phyloP scores from a whole-genome alignment of 1,140 invertebrate species.

The Popillia japonica region DNA sequence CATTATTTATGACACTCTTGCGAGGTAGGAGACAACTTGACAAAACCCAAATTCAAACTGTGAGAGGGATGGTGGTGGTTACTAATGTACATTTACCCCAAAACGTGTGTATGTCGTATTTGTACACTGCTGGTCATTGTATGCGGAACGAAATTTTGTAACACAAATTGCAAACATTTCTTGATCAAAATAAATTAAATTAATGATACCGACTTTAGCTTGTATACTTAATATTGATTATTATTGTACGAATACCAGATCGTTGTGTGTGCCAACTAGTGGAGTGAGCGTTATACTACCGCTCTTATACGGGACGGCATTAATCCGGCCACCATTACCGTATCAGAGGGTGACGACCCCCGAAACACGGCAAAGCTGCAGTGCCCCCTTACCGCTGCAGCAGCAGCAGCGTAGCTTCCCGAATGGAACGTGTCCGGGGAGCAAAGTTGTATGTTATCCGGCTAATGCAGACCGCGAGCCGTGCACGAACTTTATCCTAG shows the following conservation, averaged over 20 bases:
- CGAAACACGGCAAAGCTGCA: slow-evolving; percentile 1
- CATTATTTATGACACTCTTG: background rate
- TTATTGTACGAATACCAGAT: too few relatives aligned
- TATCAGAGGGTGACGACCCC: background rate
- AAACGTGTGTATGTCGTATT: background rate
- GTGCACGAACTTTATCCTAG: background rate
- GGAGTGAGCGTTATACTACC: background rate
- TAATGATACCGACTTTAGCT: too few relatives aligned
- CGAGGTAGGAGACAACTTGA: background rate
- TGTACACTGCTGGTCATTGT: too few relatives aligned
- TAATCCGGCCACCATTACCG: background rate
- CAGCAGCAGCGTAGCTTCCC: background rate
- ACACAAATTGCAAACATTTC: too few relatives aligned
- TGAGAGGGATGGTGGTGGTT: background rate
- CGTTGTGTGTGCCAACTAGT: background rate
- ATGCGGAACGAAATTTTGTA: too few relatives aligned
- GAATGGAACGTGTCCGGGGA: slow-evolving; percentile 11
- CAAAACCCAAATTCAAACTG: background rate
- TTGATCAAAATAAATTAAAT: too few relatives aligned
- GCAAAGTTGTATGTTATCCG: slow-evolving; percentile 1
- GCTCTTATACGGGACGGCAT: background rate
- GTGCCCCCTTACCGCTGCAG: background rate
- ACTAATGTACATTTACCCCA: background rate
- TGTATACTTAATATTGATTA: too few relatives aligned
- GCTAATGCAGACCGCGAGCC: background rate